Evolutionary conservation across 2,113 vertebrate genomes (phyloP), one percentile per base, ranked within the genome.

Genomic region (Misgurnus mizolepis): DNA sequence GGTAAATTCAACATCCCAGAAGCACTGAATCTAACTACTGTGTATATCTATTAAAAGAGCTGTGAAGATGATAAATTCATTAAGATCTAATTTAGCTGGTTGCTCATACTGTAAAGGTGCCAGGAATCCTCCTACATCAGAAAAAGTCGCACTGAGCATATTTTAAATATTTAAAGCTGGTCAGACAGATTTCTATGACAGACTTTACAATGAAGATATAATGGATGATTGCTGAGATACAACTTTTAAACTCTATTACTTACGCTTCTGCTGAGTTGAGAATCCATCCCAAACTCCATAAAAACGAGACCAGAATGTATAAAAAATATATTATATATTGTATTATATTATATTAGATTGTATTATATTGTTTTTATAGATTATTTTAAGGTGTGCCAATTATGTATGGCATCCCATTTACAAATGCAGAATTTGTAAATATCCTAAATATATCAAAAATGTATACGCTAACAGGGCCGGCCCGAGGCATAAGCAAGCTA

Each of bases 1-100:
- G 69, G 50, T 39, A 56, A 9, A 73, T 73, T 73, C 41, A 73
- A 73, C 69, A 71, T 70, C 17, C 55, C 12, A 56, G 17, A 56
- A 56, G 15, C 49, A 39, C 6, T 22, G 39, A 58, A 43, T 73
- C 68, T 15, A 71, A 50, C 49, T 50, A 69, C 45, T 70, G 68
- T 6, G 41, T 43, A 8, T 58, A 58, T 58, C 39, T 22, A 72
- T 72, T 7, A 41, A 22, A 72, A 73, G 22, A 73, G 70, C 41
- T 47, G 8, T 41, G 3, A 47, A 75, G 58, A 62, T 49, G 58
- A 18, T 17, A 60, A 49, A 47, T 75, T 62, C 60, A 64, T 49
- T 62, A 49, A 64, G 72, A 58, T 64, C 49, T 75, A 22, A 62
- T 61, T 41, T 6, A 7, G 41, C 43, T 62, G 45, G 64, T 55